Evolutionary conservation across 2,888 invertebrate genomes (phyloP).

Genomic region (Limnephilus auricula): DNA sequence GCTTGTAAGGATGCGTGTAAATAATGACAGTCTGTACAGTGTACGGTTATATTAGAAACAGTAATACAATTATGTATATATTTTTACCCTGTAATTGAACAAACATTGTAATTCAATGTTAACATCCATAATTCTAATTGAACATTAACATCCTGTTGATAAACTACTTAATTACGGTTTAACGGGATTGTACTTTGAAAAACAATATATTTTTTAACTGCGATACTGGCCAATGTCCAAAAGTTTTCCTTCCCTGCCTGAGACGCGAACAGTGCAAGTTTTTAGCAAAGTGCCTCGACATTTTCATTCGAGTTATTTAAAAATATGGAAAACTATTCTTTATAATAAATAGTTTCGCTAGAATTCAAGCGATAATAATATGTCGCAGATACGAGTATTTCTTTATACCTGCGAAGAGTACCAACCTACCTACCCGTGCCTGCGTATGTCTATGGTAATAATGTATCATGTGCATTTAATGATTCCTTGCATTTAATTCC

Average conservation of each 20-base stretch:
- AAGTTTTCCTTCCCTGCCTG: neutral
- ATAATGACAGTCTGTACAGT: too few species aligned
- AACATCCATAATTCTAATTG: too few species aligned
- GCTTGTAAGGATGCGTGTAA: too few species aligned
- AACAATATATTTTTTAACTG: too few species aligned
- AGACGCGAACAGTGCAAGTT: neutral
- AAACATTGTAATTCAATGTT: too few species aligned
- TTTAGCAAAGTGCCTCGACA: neutral
- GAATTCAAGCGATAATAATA: neutral
- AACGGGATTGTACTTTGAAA: too few species aligned
- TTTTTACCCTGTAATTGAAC: too few species aligned
- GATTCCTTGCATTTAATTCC: neutral
- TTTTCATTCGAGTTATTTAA: neutral
- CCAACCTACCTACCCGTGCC: neutral
- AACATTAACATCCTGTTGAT: too few species aligned
- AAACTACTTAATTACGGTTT: too few species aligned
- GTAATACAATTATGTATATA: too few species aligned
- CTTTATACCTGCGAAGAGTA: neutral
- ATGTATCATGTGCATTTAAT: neutral
- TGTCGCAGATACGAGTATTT: neutral
- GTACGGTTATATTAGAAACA: too few species aligned
- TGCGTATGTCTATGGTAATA: neutral
- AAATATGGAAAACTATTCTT: neutral
- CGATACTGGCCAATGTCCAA: neutral
- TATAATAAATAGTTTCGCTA: neutral